phyloP scores from a whole-genome alignment of 1,140 invertebrate genomes.

The Colletes latitarsis region DNA sequence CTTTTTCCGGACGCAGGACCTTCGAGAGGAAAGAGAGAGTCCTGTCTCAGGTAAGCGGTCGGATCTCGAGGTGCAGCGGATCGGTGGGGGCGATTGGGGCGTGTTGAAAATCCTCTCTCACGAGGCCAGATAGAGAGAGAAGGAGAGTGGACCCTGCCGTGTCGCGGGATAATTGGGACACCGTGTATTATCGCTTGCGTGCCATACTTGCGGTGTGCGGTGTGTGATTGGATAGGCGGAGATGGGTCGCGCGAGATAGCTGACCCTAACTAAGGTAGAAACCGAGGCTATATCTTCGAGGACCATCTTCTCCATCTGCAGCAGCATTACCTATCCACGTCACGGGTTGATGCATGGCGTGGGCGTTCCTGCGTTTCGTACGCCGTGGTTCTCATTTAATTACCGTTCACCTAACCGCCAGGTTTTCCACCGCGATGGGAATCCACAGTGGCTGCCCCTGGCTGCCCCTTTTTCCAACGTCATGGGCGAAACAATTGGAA shows the following conservation, averaged over 20 bases:
- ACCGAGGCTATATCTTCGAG: slow-evolving; percentile 77
- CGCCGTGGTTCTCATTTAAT: slow-evolving; percentile 78
- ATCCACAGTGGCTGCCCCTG: not conserved
- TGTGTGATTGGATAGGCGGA: slow-evolving; percentile 81
- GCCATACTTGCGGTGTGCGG: slow-evolving; percentile 72
- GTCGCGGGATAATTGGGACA: slow-evolving; percentile 77
- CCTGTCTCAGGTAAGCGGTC: not conserved
- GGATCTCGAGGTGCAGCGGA: not conserved
- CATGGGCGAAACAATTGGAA: too few relatives aligned
- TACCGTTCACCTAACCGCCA: slow-evolving; percentile 53
- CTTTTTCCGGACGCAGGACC: too few relatives aligned
- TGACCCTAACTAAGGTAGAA: slow-evolving; percentile 79
- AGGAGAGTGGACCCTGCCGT: slow-evolving; percentile 66
- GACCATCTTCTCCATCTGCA: slow-evolving; percentile 80
- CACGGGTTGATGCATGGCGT: slow-evolving; percentile 80
- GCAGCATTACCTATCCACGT: slow-evolving; percentile 78
- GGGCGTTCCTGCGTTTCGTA: slow-evolving; percentile 77
- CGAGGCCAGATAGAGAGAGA: slow-evolving; percentile 43
- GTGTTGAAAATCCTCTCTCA: slow-evolving; percentile 75
- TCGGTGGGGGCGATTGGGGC: slow-evolving; percentile 59
- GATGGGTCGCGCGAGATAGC: slow-evolving; percentile 81
- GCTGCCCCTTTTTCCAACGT: too few relatives aligned
- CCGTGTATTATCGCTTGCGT: slow-evolving; percentile 75
- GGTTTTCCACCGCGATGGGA: slow-evolving; percentile 1
- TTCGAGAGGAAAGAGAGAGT: too few relatives aligned